Evolutionary conservation across 2,888 invertebrate species (phyloP).

Genomic region (Rhamnusium bicolor): DNA sequence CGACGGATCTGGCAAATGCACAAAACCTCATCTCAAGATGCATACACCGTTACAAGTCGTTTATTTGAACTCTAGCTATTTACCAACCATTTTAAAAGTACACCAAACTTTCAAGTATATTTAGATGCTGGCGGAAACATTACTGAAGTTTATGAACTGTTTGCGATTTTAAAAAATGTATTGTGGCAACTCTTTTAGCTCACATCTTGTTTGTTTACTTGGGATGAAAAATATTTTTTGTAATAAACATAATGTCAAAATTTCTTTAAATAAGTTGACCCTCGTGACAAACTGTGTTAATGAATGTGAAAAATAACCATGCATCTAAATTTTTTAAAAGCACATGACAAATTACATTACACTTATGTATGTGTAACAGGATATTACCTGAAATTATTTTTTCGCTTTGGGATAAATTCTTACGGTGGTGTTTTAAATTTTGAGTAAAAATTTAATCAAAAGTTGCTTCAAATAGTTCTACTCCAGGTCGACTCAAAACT

Average conservation of each 20-base stretch:
- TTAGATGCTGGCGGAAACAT: slow-evolving; percentile 47
- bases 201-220: slow-evolving; percentile 25
- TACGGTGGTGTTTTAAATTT: no score
- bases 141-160: slow-evolving; percentile 44
- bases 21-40: slow-evolving; percentile 40
- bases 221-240: not conserved
- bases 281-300: no score
- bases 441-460: no score
- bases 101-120: slow-evolving; percentile 51
- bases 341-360: no score
- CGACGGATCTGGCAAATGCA: slow-evolving; percentile 51
- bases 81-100: slow-evolving; percentile 54
- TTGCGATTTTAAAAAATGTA: slow-evolving; percentile 40
- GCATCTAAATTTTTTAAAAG: no score
- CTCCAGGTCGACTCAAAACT: no score
- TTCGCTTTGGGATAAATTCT: no score
- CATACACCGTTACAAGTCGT: slow-evolving; percentile 47
- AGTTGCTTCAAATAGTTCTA: no score
- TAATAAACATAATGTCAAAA: not conserved
- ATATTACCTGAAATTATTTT: no score
- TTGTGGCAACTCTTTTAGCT: slow-evolving; percentile 27
- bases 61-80: slow-evolving; percentile 56
- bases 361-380: no score
- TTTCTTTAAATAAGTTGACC: not conserved
- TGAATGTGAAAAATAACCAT: no score